phyloP scores from a whole-genome alignment of 2,888 invertebrate genomes.

The Nebria brevicollis region DNA sequence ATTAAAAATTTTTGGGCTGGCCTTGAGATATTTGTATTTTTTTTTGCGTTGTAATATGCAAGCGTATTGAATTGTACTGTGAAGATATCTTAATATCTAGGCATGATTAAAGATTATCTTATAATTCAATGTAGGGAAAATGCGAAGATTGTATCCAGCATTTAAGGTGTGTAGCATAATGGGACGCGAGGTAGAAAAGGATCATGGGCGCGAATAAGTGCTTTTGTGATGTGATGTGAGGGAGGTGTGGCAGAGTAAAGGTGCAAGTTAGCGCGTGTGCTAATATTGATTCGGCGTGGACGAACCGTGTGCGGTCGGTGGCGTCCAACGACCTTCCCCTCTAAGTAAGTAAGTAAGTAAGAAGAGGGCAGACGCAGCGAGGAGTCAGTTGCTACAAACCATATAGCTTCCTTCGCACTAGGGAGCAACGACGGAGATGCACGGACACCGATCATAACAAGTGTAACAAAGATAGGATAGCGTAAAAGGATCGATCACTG shows the following conservation, averaged over 20 bases:
- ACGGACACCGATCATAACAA: neutral
- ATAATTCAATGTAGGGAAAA: neutral
- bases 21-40: too few species aligned
- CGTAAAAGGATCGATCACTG: conserved; percentile 8
- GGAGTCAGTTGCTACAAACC: neutral
- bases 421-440: neutral
- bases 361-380: neutral
- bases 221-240: neutral
- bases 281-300: neutral
- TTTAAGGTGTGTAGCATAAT: neutral
- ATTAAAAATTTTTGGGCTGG: too few species aligned
- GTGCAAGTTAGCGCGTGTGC: conserved; percentile 1
- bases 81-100: too few species aligned
- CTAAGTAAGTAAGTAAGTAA: neutral
- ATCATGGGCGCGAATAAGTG: neutral
- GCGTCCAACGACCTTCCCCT: neutral
- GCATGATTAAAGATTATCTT: neutral
- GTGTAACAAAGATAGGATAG: neutral
- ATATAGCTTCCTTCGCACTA: neutral
- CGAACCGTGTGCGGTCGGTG: neutral
- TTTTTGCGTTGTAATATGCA: too few species aligned
- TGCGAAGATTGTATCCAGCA: neutral
- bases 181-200: neutral
- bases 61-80: too few species aligned
- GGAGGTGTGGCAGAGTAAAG: neutral